Percentiles rank a stretch among this genome's conserved stretches.
These are phyloP conservation scores for Dissostichus mawsoni DNA, from an alignment of 2,113 vertebrate genomes.

Conservation along the genomic window DNA sequence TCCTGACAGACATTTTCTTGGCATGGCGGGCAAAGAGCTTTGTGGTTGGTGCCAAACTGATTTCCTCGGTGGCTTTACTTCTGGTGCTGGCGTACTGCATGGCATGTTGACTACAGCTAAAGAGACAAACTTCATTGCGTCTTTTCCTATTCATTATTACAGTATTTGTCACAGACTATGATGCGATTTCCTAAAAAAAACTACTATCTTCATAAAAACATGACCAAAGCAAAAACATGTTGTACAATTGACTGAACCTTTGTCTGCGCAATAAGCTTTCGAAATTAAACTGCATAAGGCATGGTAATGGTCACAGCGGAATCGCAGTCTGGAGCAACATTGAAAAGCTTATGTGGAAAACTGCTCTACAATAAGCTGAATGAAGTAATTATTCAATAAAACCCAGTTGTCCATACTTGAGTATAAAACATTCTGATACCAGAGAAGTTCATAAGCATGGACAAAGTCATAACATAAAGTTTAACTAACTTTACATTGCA, in stretches of 20 bases:
- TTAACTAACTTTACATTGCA: too few species aligned
- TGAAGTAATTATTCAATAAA: too few species aligned
- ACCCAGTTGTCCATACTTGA: too few species aligned
- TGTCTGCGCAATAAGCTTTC: conserved; percentile 10
- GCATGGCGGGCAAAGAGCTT: conserved; percentile 57
- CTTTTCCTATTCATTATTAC: conserved; percentile 63
- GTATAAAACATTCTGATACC: too few species aligned
- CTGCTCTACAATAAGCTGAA: too few species aligned
- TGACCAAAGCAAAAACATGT: neutral
- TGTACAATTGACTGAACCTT: conserved; percentile 20
- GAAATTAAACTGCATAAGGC: conserved; percentile 15
- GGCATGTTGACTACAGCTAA: conserved; percentile 62
- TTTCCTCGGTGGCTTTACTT: conserved; percentile 73
- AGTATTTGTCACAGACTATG: conserved; percentile 62
- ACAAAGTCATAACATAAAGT: too few species aligned
- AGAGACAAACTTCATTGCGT: conserved; percentile 71
- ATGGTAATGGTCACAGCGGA: neutral
- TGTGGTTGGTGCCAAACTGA: conserved; percentile 70
- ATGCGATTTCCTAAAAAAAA: conserved; percentile 38
- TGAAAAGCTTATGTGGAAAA: neutral
- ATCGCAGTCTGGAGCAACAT: neutral
- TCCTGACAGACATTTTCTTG: conserved; percentile 68
- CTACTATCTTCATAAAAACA: neutral
- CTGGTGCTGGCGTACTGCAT: conserved; percentile 62
- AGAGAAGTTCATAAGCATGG: too few species aligned